Evolutionary conservation across 2,888 invertebrate genomes (phyloP), one percentile per base, ranked within the genome.

Genomic region (Stramonita haemastoma): DNA sequence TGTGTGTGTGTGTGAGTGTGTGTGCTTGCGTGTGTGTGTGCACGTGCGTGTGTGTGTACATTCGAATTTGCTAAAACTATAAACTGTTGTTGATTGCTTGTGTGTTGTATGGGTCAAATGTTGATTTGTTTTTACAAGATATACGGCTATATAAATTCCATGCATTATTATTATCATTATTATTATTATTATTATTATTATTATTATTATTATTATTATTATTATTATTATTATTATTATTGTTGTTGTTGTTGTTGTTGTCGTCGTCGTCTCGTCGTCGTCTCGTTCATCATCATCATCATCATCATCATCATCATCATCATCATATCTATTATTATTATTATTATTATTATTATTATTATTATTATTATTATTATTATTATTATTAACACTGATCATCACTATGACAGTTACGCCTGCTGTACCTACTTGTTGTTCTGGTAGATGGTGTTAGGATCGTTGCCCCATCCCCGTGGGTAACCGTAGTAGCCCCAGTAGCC

Each of bases 401-500:
- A 5, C 73, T 46, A 8, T 46, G 46, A 46, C 46, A 5, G 46
- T 46, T 46, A 46, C 8, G 8, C 46, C 46, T 46, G 46, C 46
- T 32, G 5, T 26, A 83, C 88, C 8, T n/a, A 88, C 88, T 36
- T 60, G 88, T 88, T 84, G 88, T 88, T 88, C 22, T 81, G 15
- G 0, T 26, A 11, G 17, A 60, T 8, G 0, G 84, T 70, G 70
- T 46, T 70, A 1, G 56, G 32, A 13, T 81, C 57, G 60, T 17
- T 4, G 11, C 57, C 88, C 88, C 98, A 98, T 96, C 98, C 98
- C 94, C 98, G 97, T 0, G 98, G 98, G 96, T 97, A 98, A 8
- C 97, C 98, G 95, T 98, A 98, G 96, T 98, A 98, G 0, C 98
- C 98, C 98, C 98, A 98, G 0, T 95, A 94, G 0, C 97, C 98